Conservation (phyloP, 2,888 invertebrate genomes). For the Iselma pallidipennis region DNA sequence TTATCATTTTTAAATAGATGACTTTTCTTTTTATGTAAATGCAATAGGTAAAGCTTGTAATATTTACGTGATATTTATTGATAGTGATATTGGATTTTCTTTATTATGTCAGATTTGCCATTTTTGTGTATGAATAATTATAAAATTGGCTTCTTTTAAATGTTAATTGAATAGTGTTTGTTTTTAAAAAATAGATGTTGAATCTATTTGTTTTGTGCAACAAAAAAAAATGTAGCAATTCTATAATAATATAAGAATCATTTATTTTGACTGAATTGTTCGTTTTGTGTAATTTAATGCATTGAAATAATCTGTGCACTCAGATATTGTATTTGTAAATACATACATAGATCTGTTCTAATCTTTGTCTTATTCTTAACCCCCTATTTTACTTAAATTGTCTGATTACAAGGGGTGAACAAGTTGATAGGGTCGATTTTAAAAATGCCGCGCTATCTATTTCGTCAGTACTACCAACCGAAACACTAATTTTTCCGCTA, state of each 20-base stretch:
- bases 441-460: no score
- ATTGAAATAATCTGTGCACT: not conserved
- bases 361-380: not conserved
- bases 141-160: no score
- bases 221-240: not conserved
- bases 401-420: no score
- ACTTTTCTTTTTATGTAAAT: not conserved
- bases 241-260: no score
- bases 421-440: no score
- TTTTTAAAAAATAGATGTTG: not conserved
- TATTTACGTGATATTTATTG: slow-evolving; percentile 22
- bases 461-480: no score
- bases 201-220: not conserved
- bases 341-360: not conserved
- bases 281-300: not conserved
- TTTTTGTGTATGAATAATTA: not conserved
- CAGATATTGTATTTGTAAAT: not conserved
- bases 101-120: not conserved
- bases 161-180: no score
- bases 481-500: no score
- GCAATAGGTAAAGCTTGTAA: not conserved
- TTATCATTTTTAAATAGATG: slow-evolving; percentile 2
- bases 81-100: slow-evolving; percentile 7
- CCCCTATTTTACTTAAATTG: no score
- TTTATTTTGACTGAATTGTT: not conserved